These are phyloP conservation scores for Tetragnatha versicolor DNA, from an alignment of 1,140 invertebrate genomes.

Conservation along the genomic window DNA sequence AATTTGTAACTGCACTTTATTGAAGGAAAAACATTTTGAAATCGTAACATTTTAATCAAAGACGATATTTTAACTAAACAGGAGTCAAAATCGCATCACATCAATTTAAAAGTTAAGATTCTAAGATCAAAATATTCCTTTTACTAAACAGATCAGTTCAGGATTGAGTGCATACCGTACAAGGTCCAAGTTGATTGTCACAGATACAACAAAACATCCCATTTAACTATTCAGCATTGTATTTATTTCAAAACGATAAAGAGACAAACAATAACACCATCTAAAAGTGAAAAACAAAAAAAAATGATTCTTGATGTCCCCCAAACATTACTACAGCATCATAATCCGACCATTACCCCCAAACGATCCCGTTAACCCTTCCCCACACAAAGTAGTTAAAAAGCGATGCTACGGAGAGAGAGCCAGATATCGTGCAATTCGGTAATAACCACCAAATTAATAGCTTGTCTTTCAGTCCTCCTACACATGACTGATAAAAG, in stretches of 20 bases:
- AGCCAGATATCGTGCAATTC: conserved; percentile 7
- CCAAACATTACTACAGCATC: background rate
- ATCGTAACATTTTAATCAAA: too few species aligned
- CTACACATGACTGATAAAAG: background rate
- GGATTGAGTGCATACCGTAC: too few species aligned
- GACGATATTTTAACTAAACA: too few species aligned
- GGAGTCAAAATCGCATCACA: too few species aligned
- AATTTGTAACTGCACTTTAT: too few species aligned
- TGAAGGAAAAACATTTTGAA: too few species aligned
- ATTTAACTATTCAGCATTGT: too few species aligned
- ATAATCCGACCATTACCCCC: background rate
- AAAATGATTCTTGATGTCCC: background rate
- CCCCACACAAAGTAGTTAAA: background rate
- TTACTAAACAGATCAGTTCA: too few species aligned
- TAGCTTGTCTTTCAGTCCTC: conserved; percentile 12
- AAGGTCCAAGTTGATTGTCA: too few species aligned
- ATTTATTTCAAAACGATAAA: background rate
- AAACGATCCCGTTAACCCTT: background rate
- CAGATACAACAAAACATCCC: too few species aligned
- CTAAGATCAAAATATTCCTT: too few species aligned
- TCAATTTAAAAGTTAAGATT: too few species aligned
- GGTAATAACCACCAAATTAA: conserved; percentile 19
- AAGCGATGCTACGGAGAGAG: background rate
- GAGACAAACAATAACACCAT: background rate
- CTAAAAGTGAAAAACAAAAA: background rate